Percentiles rank a stretch among this genome's conserved stretches.
phyloP scores from a whole-genome alignment of 2,797 vertebrate species.

The Melanotaenia boesemani region DNA sequence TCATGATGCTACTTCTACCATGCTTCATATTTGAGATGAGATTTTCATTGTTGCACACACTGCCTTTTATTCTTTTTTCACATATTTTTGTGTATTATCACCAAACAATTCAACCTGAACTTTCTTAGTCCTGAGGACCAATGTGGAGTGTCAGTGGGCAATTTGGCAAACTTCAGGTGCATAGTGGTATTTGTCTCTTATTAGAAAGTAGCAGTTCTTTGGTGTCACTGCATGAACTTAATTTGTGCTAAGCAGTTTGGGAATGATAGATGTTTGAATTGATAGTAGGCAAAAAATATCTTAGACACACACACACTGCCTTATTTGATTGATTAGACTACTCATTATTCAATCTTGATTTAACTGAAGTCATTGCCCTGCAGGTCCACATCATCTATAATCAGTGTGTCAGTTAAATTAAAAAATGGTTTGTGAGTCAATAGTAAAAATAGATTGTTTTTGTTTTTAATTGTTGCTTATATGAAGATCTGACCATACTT shows the following conservation, averaged over 20 bases:
- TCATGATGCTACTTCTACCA: background rate
- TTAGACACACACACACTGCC: background rate
- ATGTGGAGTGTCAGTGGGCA: background rate
- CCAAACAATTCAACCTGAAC: background rate
- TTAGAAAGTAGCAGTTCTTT: background rate
- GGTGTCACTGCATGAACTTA: background rate
- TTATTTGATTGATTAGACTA: background rate
- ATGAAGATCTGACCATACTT: constrained; percentile 12
- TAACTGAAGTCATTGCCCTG: background rate
- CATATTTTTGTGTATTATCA: background rate
- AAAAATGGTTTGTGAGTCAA: background rate
- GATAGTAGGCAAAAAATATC: background rate
- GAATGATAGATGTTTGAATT: background rate
- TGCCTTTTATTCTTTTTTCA: background rate
- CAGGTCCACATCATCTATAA: background rate
- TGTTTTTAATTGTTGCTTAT: background rate
- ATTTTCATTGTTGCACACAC: background rate
- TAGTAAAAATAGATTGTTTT: background rate
- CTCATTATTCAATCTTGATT: background rate
- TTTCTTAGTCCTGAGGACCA: background rate
- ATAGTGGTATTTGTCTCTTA: background rate
- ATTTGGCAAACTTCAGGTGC: background rate
- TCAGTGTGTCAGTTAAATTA: background rate
- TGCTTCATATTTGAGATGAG: background rate
- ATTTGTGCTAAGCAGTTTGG: background rate